phyloP scores from a whole-genome alignment of 2,888 invertebrate genomes.

The Hypselothyrea guttata region DNA sequence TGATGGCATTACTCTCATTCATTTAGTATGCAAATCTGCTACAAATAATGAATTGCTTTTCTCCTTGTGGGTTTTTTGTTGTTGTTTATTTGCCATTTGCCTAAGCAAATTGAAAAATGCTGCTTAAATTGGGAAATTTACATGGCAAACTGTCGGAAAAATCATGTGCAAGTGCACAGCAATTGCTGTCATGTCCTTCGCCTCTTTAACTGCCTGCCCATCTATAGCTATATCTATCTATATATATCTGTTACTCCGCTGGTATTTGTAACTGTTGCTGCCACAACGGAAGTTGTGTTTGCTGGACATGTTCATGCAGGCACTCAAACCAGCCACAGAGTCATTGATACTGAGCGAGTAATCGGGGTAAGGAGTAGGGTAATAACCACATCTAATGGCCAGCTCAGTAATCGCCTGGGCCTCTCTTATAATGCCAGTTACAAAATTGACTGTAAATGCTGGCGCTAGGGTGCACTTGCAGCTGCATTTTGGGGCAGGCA shows the following conservation, averaged over 20 bases:
- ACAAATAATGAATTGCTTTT: slow-evolving; percentile 52
- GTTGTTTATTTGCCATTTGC: slow-evolving; percentile 28
- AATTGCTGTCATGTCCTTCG: not conserved
- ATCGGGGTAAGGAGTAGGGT: too few relatives aligned
- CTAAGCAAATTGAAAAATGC: slow-evolving; percentile 26
- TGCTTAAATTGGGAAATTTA: not conserved
- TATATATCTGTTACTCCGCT: not conserved
- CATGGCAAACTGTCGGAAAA: not conserved
- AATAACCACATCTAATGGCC: not conserved
- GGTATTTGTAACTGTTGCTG: not conserved
- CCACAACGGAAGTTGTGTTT: slow-evolving; percentile 38
- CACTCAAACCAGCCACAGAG: not conserved
- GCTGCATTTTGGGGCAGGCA: too few relatives aligned
- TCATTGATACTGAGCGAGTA: too few relatives aligned
- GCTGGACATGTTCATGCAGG: slow-evolving; percentile 28
- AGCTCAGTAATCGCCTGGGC: too few relatives aligned
- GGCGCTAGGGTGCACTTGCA: too few relatives aligned
- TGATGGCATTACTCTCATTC: slow-evolving; percentile 15
- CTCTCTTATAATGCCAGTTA: not conserved
- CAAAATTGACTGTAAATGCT: too few relatives aligned
- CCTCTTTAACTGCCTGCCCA: not conserved
- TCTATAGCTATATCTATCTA: not conserved
- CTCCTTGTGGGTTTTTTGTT: too few relatives aligned
- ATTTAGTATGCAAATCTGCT: slow-evolving; percentile 43
- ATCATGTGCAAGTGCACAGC: not conserved